Conservation (phyloP, 1,140 invertebrate species). For the Antheraea pernyi region DNA sequence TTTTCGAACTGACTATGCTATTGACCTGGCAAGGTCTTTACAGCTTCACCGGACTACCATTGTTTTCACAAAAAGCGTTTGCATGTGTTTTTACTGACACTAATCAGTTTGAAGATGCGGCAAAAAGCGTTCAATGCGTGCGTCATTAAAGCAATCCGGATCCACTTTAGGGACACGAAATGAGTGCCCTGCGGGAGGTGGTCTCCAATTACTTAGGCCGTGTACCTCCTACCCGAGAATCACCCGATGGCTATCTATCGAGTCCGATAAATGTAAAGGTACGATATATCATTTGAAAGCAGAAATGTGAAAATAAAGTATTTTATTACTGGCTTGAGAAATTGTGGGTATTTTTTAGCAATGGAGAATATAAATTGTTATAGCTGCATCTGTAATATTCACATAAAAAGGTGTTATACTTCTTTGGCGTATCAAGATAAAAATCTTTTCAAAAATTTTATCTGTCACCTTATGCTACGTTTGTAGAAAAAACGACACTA, state of each 20-base stretch:
- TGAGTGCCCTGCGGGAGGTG: conserved; percentile 44
- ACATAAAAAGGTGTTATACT: too few species aligned
- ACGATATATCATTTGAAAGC: background rate
- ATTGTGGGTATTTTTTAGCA: background rate
- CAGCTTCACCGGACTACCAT: too few species aligned
- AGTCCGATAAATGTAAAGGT: background rate
- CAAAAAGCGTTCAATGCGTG: conserved; percentile 44
- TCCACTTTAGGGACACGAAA: conserved; percentile 44
- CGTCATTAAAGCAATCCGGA: conserved; percentile 53
- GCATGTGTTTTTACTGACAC: conserved; percentile 15
- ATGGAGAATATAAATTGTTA: background rate
- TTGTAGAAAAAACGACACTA: too few species aligned
- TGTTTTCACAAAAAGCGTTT: background rate
- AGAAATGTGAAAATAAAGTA: background rate
- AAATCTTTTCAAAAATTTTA: too few species aligned
- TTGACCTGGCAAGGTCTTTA: too few species aligned
- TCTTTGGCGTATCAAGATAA: too few species aligned
- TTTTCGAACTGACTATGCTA: too few species aligned
- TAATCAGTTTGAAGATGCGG: conserved; percentile 35
- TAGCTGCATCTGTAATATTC: too few species aligned
- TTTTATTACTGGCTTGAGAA: background rate
- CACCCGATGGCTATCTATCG: conserved; percentile 10
- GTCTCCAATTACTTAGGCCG: conserved; percentile 48
- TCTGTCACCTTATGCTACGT: too few species aligned
- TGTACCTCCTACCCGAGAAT: conserved; percentile 35